Conservation (phyloP, 53 echinoderm and acorn worm species). For the Crossaster papposus region DNA sequence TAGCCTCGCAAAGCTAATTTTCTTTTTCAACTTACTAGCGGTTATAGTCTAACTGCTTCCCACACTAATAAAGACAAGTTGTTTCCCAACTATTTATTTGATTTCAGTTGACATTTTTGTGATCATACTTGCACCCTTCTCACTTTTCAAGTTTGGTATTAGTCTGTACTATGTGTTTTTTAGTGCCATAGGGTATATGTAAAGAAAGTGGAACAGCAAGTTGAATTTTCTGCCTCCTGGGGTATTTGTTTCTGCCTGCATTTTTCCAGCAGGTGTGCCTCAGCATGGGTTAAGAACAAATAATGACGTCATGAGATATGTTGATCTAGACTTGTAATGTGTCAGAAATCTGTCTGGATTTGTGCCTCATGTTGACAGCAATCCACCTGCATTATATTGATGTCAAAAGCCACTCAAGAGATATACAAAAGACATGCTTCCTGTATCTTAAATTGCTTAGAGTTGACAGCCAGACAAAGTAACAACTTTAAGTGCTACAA, state of each 20-base stretch:
- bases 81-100: neutral
- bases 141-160: neutral
- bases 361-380: neutral
- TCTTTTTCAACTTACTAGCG: neutral
- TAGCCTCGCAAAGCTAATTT: neutral
- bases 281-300: conserved; percentile 22
- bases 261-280: conserved; percentile 36
- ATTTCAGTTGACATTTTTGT: neutral
- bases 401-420: neutral
- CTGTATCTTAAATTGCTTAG: too few relatives aligned
- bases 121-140: neutral
- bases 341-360: neutral
- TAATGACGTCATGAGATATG: neutral
- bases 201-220: conserved; percentile 19
- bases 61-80: neutral
- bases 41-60: neutral
- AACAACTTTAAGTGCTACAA: too few relatives aligned
- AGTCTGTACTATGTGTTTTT: neutral
- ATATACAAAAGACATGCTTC: neutral
- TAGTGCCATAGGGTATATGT: neutral
- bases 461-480: too few relatives aligned
- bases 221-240: conserved; percentile 3
- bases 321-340: neutral
- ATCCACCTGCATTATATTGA: too few relatives aligned
- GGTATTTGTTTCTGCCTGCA: conserved; percentile 19